Conservation (phyloP, 2,888 invertebrate species). For the Opisthograptis luteolata region DNA sequence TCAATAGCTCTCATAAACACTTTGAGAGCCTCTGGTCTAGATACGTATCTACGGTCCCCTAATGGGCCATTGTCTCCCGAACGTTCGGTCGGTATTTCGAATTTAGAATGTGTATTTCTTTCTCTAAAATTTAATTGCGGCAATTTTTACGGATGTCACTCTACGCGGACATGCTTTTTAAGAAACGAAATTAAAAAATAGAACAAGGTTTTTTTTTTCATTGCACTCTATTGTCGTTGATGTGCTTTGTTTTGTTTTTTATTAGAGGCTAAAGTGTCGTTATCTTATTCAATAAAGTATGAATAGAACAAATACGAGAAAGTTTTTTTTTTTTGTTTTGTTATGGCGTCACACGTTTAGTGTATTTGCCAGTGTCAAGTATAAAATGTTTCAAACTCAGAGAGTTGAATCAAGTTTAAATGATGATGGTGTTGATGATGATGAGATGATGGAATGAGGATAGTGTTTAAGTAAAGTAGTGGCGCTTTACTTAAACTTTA, state of each 20-base stretch:
- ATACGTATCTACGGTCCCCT: slow-evolving; percentile 74
- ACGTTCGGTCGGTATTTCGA: slow-evolving; percentile 54
- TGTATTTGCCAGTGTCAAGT: too few species aligned
- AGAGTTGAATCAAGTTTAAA: too few species aligned
- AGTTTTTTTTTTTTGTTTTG: too few species aligned
- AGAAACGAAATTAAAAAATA: slow-evolving; percentile 31
- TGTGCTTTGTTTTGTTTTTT: slow-evolving; percentile 7
- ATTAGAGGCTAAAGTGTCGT: background rate
- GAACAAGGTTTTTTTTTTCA: slow-evolving; percentile 3
- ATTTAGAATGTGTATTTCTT: slow-evolving; percentile 58
- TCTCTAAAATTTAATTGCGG: slow-evolving; percentile 73
- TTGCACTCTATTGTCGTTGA: slow-evolving; percentile 6
- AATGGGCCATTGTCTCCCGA: slow-evolving; percentile 78
- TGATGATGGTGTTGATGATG: too few species aligned
- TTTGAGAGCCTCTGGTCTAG: slow-evolving; percentile 51
- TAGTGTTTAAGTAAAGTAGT: too few species aligned
- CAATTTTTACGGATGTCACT: slow-evolving; percentile 78
- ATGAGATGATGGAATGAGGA: too few species aligned
- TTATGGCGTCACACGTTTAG: too few species aligned
- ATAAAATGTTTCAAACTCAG: too few species aligned
- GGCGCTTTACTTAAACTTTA: too few species aligned
- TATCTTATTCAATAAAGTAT: slow-evolving; percentile 10
- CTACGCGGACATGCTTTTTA: slow-evolving; percentile 49
- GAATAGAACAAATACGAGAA: too few species aligned
- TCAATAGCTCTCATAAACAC: background rate